Conservation (phyloP, 2,888 invertebrate species). For the Selenia dentaria region DNA sequence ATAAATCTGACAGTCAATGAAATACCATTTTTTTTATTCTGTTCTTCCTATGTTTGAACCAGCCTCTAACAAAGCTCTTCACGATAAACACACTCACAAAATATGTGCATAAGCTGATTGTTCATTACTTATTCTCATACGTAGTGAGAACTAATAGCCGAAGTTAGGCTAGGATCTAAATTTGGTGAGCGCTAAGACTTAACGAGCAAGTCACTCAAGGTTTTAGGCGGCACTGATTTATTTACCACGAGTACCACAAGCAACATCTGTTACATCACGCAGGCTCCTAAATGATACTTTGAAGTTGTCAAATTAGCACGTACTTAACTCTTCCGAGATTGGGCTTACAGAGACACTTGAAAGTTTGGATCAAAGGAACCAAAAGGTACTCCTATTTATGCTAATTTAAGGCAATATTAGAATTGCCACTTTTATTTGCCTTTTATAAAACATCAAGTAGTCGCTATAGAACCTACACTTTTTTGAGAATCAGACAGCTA, state of each 20-base stretch:
- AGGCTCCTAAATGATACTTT: constrained; percentile 71
- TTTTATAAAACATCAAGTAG: not conserved
- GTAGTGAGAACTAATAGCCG: constrained; percentile 47
- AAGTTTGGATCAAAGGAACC: not conserved
- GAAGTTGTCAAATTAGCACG: constrained; percentile 77
- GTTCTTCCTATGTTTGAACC: too few species aligned
- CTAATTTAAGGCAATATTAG: too few species aligned
- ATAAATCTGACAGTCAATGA: too few species aligned
- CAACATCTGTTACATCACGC: constrained; percentile 70
- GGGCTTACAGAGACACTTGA: constrained; percentile 8
- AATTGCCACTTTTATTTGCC: too few species aligned
- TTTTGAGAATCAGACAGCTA: not conserved
- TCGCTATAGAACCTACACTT: not conserved
- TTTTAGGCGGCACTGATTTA: constrained; percentile 65
- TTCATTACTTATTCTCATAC: constrained; percentile 1
- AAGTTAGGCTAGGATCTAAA: constrained; percentile 47
- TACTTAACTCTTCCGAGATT: constrained; percentile 34
- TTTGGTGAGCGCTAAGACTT: constrained; percentile 50
- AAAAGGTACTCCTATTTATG: not conserved
- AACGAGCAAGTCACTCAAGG: constrained; percentile 70
- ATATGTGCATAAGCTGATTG: not conserved
- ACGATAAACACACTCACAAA: too few species aligned
- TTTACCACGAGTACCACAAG: constrained; percentile 69
- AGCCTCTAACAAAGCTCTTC: too few species aligned
- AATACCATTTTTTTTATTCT: too few species aligned